A percentile compares a stretch with the other conserved stretches of the same genome.
These are phyloP conservation scores for Limosa lapponica DNA, from an alignment of 2,797 vertebrate genomes.

Conservation along the genomic window DNA sequence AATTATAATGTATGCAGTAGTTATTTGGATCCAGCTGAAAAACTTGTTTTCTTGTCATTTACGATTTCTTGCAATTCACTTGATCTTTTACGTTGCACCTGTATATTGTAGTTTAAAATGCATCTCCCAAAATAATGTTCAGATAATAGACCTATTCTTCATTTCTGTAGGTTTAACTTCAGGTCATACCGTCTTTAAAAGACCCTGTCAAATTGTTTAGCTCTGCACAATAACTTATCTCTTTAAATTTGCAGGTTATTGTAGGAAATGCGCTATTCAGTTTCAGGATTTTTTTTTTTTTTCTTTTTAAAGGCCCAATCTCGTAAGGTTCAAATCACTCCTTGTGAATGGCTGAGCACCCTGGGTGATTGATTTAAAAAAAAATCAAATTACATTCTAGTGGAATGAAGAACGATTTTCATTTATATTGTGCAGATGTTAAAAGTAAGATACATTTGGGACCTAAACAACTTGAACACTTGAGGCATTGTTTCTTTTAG, in stretches of 20 bases:
- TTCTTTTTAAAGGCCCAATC: constrained; percentile 15
- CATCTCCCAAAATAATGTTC: constrained; percentile 43
- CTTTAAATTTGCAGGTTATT: constrained; percentile 33
- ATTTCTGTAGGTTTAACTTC: constrained; percentile 44
- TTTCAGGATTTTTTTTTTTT: background rate
- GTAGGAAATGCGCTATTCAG: constrained; percentile 32
- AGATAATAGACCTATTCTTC: constrained; percentile 36
- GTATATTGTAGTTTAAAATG: constrained; percentile 44
- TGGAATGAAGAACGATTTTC: constrained; percentile 50
- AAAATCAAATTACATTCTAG: constrained; percentile 23
- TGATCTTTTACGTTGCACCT: constrained; percentile 23
- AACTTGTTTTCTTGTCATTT: constrained; percentile 33
- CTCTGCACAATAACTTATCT: constrained; percentile 36
- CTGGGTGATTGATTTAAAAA: constrained; percentile 2
- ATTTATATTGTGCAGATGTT: constrained; percentile 46
- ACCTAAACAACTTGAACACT: constrained; percentile 16
- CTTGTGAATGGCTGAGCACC: constrained; percentile 30
- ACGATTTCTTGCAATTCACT: constrained; percentile 11
- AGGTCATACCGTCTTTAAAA: constrained; percentile 1
- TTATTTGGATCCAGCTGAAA: constrained; percentile 24
- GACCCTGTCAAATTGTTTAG: constrained; percentile 45
- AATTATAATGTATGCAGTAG: constrained; percentile 10
- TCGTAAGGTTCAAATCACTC: background rate
- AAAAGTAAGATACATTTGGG: constrained; percentile 37
- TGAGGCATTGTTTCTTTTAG: constrained; percentile 46